Conservation (phyloP, 2,888 invertebrate genomes). For the Agrenia bidenticulata region DNA sequence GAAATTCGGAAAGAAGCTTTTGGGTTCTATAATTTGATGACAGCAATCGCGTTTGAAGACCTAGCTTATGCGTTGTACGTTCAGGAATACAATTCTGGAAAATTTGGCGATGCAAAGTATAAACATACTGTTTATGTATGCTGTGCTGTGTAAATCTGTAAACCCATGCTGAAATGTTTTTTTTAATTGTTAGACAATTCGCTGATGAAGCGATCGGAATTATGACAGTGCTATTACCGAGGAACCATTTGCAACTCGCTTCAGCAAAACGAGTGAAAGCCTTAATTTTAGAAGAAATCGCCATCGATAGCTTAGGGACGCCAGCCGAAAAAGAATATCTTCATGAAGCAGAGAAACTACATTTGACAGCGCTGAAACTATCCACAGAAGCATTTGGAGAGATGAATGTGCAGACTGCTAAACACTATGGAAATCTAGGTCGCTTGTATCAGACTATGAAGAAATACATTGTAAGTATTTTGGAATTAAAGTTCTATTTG, state of each 20-base stretch:
- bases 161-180: neutral
- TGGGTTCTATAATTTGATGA: conserved; percentile 79
- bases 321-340: conserved; percentile 64
- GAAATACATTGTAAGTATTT: conserved; percentile 67
- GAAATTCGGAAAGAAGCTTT: conserved; percentile 73
- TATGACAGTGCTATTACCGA: conserved; percentile 75
- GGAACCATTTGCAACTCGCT: conserved; percentile 80
- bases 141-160: neutral
- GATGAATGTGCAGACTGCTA: conserved; percentile 91
- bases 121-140: conserved; percentile 42
- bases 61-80: conserved; percentile 91
- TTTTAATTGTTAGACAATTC: conserved; percentile 65
- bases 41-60: conserved; percentile 88
- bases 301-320: conserved; percentile 70
- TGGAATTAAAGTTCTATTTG: too few species aligned
- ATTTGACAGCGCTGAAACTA: conserved; percentile 76
- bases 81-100: conserved; percentile 76
- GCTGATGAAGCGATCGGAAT: conserved; percentile 80
- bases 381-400: conserved; percentile 85
- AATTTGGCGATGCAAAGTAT: conserved; percentile 76
- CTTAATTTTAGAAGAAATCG: conserved; percentile 88
- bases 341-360: conserved; percentile 77
- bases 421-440: conserved; percentile 93
- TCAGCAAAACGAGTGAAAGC: conserved; percentile 91
- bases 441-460: conserved; percentile 92